Base-by-base conservation (phyloP, 2,888 invertebrate genomes). In the Spilosoma lubricipeda region DNA sequence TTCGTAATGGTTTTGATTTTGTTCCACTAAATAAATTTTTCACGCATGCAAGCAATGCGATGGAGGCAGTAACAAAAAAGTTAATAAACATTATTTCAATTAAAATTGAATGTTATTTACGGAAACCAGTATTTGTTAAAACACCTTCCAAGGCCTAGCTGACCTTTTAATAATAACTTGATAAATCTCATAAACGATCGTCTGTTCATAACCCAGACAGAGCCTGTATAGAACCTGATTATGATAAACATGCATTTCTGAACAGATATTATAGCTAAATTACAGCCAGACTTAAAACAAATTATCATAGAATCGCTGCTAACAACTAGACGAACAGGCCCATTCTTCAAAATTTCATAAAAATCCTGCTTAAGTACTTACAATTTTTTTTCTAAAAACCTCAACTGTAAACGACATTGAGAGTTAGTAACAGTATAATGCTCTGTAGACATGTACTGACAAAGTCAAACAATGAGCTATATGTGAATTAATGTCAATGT, bases 1-100 rank as follows among this genome's bases (percentile, higher is more conserved):
- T 48, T 45, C 65, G 33, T 67, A n/a, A 30, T 42, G 30, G 27
- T 72, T 73, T 71, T 52, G 18, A 15, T 42, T 73, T 72, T 74
- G 56, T 71, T 39, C 20, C 59, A 73, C 36, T n/a, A 56, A 69
- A 70, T 48, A 45, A 1, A 42, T 72, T 63, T 73, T 63, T 68
- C 45, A 67, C 15, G 48, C 9, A 56, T 70, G 52, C 30, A 65
- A 68, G 45, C 23, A 67, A 69, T 27, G 69, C 67, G 7, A 70
- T 70, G 42, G 33, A 33, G 27, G 56, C 18, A 70, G 59, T 39
- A 39, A 39, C 36, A 69, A n/a, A 39, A 69, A 36, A 33, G 4
- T 4, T n/a, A 56, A 9, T 9, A 23, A 56, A 56, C 23, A 52
- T 4, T 3, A 8, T 1, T n/a, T 15, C 15, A 30, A 59, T 27